phyloP scores from a whole-genome alignment of 2,888 invertebrate genomes.

The Bedellia somnulentella region DNA sequence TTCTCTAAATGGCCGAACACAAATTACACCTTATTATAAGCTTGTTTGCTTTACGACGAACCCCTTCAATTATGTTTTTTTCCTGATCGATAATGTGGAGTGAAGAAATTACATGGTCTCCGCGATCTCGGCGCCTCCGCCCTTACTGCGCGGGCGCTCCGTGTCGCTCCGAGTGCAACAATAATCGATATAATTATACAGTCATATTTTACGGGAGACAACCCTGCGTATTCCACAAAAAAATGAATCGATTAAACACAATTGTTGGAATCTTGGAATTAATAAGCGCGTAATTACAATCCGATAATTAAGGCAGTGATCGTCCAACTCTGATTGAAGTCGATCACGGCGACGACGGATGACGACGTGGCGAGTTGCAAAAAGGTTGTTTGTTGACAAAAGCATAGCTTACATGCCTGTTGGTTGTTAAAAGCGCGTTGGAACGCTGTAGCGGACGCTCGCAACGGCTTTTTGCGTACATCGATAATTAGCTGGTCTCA shows the following conservation, averaged over 20 bases:
- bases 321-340: no score
- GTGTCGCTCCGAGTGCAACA: not conserved
- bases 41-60: conserved; percentile 61
- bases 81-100: conserved; percentile 54
- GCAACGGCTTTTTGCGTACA: conserved; percentile 30
- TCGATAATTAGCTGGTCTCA: conserved; percentile 43
- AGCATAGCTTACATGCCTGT: conserved; percentile 32
- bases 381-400: conserved; percentile 29
- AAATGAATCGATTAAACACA: no score
- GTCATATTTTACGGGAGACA: conserved; percentile 22
- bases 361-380: conserved; percentile 21
- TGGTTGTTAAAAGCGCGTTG: conserved; percentile 31
- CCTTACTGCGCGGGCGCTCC: conserved; percentile 22
- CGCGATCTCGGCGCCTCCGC: conserved; percentile 44
- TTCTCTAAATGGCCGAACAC: conserved; percentile 60
- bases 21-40: conserved; percentile 62
- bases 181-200: conserved; percentile 17
- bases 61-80: conserved; percentile 60
- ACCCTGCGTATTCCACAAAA: no score
- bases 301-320: conserved; percentile 22
- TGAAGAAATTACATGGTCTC: conserved; percentile 53
- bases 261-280: no score
- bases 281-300: conserved; percentile 36
- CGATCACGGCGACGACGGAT: no score
- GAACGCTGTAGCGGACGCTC: conserved; percentile 18